These are phyloP conservation scores for Terrapene triunguis DNA, from an alignment of 2,113 vertebrate genomes.

Conservation along the genomic window DNA sequence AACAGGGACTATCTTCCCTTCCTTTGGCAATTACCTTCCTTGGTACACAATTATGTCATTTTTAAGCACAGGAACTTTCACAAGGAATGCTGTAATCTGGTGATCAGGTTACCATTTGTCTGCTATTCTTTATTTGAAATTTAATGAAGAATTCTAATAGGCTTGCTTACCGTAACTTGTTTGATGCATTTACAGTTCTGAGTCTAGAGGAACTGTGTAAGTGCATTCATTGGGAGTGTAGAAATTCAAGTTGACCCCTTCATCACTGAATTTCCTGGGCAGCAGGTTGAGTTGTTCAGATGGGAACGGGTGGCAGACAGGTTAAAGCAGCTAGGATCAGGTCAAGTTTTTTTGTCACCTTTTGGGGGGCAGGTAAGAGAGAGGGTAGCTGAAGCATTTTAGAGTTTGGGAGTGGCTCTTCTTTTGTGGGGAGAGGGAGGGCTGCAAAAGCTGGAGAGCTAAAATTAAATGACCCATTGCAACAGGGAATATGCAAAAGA, in stretches of 20 bases:
- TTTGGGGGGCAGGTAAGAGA: not conserved
- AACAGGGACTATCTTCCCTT: not conserved
- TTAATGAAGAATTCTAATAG: not conserved
- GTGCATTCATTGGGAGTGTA: not conserved
- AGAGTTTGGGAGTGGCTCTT: not conserved
- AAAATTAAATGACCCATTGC: not conserved
- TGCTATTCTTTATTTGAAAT: not conserved
- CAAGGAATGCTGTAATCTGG: not conserved
- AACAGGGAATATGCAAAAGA: not conserved
- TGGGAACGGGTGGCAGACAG: not conserved
- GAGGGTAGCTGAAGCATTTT: not conserved
- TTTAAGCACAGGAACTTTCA: not conserved
- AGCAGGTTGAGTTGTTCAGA: fast-evolving
- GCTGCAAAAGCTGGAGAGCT: not conserved
- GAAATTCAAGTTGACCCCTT: not conserved
- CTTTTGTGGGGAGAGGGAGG: not conserved
- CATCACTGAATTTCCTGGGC: not conserved
- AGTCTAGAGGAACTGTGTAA: not conserved
- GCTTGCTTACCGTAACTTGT: not conserved
- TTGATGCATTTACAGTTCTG: not conserved
- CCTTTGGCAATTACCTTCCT: not conserved
- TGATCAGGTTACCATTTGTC: not conserved
- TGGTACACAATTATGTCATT: not conserved
- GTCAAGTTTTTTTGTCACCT: not conserved
- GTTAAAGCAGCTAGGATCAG: not conserved